phyloP scores from a whole-genome alignment of 2,888 invertebrate species.

The Heliconius cydno region DNA sequence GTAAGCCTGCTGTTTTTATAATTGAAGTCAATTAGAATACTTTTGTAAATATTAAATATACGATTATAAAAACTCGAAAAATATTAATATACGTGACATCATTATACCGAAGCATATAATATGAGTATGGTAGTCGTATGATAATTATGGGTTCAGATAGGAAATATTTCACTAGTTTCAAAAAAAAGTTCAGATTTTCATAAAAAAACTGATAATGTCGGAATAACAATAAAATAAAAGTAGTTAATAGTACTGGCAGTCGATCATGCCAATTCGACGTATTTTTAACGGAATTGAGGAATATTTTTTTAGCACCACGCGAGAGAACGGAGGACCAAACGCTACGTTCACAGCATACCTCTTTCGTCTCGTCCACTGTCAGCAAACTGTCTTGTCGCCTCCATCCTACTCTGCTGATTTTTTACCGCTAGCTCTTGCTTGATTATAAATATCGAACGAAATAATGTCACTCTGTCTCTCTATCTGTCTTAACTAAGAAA shows the following conservation, averaged over 20 bases:
- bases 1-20: constrained; percentile 31
- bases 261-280: constrained; percentile 50
- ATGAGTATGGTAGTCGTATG: neutral
- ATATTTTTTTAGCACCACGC: no score
- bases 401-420: no score
- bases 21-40: constrained; percentile 28
- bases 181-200: no score
- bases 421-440: no score
- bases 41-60: constrained; percentile 15
- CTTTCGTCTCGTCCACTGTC: no score
- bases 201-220: no score
- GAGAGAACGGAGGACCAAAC: no score
- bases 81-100: neutral
- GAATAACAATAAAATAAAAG: no score
- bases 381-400: no score
- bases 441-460: no score
- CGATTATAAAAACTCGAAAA: neutral
- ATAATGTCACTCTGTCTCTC: no score
- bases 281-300: constrained; percentile 39
- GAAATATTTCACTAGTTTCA: neutral
- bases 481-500: neutral
- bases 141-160: neutral
- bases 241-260: constrained; percentile 51
- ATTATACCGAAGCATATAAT: neutral
- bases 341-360: no score